Base-by-base conservation (phyloP, 2,113 vertebrate species). In the Atherinomorus stipes region DNA sequence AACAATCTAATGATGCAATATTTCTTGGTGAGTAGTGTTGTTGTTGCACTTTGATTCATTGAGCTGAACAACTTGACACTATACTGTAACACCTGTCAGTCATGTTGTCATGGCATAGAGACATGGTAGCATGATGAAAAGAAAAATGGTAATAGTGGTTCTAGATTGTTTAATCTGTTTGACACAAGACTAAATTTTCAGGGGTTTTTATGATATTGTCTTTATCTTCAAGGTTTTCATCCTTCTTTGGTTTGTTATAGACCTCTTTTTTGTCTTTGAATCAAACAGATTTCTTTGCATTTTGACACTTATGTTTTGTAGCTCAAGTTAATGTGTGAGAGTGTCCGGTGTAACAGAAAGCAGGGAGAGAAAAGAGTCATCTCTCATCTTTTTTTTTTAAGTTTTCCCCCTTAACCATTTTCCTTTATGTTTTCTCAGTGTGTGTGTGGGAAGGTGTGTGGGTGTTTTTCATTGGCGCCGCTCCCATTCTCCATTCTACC, bases 401-500 rank as follows among this genome's bases (percentile, higher is more conserved):
- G 49, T 28, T 86, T 81, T 82, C n/a, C 50, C 54, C 19, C 40
- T 71, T 44, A 4, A 59, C 70, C 19, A 54, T 66, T 84, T 71
- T 78, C 60, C 74, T 88, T 79, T 90, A 89, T 85, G 62, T 73
- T 13, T 9, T 79, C 65, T 68, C 22, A 7, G 62, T 72, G 58
- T 74, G 60, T 59, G 66, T 69, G 66, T 82, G 73, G 53, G 86
- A 64, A 78, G 72, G 74, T 80, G 80, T 64, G 83, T 87, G 87
- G 85, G 88, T 52, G 83, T 85, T 85, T 87, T 84, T 67, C 31
- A 7, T 64, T 89, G 88, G 83, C 78, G 84, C 82, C 25, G 71
- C 77, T 84, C 87, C 88, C 71, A 26, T 78, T 83, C 83, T 80
- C 66, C 74, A 58, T 61, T 74, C 64, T 81, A 59, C 56, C 87